Evolutionary conservation across 2,113 vertebrate species (phyloP).

Genomic region (Chaenogobius annularis): DNA sequence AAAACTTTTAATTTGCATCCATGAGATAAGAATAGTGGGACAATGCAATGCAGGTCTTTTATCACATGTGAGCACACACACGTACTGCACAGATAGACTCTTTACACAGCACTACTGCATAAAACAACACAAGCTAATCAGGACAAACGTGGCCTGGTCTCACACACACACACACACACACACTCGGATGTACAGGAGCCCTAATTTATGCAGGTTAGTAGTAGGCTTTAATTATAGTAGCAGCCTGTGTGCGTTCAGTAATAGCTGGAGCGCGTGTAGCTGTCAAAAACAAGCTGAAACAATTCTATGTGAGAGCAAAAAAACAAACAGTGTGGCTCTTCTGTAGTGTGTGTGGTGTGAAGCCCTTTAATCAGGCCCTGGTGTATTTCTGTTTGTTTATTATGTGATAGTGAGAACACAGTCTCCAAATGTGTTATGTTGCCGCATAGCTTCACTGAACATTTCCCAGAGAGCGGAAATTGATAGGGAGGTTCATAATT

Average conservation of each 20-base stretch:
- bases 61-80: slow-evolving; percentile 44
- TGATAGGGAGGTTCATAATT: slow-evolving; percentile 81
- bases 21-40: slow-evolving; percentile 55
- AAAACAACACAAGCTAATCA: slow-evolving; percentile 62
- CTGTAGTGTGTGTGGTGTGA: slow-evolving; percentile 53
- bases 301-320: slow-evolving; percentile 72
- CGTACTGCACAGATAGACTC: slow-evolving; percentile 14
- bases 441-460: slow-evolving; percentile 57
- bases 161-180: slow-evolving; percentile 21
- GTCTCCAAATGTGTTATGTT: slow-evolving; percentile 70
- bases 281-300: slow-evolving; percentile 79
- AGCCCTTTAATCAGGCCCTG: slow-evolving; percentile 76
- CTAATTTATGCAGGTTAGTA: slow-evolving; percentile 76
- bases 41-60: slow-evolving; percentile 56
- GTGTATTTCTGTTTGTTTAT: slow-evolving; percentile 80
- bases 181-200: slow-evolving; percentile 25
- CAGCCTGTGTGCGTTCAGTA: slow-evolving; percentile 41
- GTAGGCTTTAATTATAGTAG: slow-evolving; percentile 77
- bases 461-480: slow-evolving; percentile 57
- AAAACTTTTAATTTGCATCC: slow-evolving; percentile 72
- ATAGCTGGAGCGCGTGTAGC: slow-evolving; percentile 65
- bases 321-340: slow-evolving; percentile 60
- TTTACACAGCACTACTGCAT: slow-evolving; percentile 31
- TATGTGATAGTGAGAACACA: slow-evolving; percentile 72
- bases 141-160: slow-evolving; percentile 59